Evolutionary conservation across 2,113 vertebrate genomes (phyloP).

Genomic region (Octodon degus): DNA sequence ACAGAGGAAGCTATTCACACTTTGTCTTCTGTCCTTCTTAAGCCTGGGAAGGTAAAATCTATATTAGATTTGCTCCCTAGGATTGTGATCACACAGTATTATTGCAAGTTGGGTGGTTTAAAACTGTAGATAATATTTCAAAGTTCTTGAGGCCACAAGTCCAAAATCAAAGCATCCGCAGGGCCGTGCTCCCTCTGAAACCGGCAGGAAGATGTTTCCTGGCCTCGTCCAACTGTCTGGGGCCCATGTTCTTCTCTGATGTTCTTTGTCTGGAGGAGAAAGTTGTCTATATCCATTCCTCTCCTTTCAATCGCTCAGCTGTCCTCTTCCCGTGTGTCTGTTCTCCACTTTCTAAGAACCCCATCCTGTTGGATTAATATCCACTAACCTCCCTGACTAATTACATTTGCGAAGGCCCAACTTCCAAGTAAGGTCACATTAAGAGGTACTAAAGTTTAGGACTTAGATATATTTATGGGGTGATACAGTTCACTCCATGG

Average conservation of each 20-base stretch:
- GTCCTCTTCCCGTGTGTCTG: background rate
- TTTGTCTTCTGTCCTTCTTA: background rate
- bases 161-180: background rate
- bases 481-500: background rate
- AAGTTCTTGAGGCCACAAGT: background rate
- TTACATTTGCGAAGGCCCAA: background rate
- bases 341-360: background rate
- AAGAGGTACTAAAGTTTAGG: background rate
- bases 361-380: background rate
- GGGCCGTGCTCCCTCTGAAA: background rate
- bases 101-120: background rate
- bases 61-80: background rate
- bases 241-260: background rate
- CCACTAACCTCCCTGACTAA: background rate
- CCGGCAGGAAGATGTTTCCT: background rate
- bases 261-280: background rate
- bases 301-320: background rate
- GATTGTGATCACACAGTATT: background rate
- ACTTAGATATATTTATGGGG: background rate
- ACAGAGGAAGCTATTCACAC: background rate
- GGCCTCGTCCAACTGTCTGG: background rate
- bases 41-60: background rate
- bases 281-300: background rate
- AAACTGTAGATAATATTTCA: background rate
- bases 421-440: conserved; percentile 10